Conservation (phyloP, 2,113 vertebrate genomes). For the Carlito syrichta region DNA sequence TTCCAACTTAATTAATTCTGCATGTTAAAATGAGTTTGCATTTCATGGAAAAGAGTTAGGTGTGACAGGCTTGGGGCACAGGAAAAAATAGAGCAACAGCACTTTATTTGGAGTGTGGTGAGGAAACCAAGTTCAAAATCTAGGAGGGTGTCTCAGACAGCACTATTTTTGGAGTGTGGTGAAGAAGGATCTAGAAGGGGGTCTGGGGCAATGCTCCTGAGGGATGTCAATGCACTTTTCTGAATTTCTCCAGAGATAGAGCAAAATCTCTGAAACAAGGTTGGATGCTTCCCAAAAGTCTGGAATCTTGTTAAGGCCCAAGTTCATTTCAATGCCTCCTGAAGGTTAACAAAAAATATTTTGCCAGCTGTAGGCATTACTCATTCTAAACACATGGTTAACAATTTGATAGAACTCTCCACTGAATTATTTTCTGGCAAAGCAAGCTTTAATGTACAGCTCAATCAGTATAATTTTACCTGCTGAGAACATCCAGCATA, state of each 20-base stretch:
- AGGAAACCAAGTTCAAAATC: neutral
- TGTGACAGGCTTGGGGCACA: neutral
- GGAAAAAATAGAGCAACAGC: neutral
- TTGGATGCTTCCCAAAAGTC: neutral
- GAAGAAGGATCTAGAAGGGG: neutral
- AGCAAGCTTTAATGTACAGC: neutral
- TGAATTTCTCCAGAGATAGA: neutral
- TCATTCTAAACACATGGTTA: neutral
- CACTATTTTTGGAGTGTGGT: too few relatives aligned
- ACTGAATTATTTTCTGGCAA: conserved; percentile 25
- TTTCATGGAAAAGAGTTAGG: neutral
- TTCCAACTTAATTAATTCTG: neutral
- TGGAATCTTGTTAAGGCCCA: neutral
- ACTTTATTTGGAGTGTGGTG: too few relatives aligned
- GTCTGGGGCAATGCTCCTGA: neutral
- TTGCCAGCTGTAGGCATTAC: conserved; percentile 28
- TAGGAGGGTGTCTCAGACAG: neutral
- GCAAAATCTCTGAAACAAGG: conserved; percentile 13
- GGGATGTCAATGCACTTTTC: neutral
- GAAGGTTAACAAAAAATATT: conserved; percentile 30
- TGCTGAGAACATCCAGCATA: neutral
- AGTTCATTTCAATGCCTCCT: neutral
- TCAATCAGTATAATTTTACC: conserved; percentile 7
- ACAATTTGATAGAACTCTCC: neutral
- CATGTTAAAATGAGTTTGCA: neutral